These are phyloP conservation scores for Linnaemya vulpina DNA, from an alignment of 2,888 invertebrate genomes.

Conservation along the genomic window DNA sequence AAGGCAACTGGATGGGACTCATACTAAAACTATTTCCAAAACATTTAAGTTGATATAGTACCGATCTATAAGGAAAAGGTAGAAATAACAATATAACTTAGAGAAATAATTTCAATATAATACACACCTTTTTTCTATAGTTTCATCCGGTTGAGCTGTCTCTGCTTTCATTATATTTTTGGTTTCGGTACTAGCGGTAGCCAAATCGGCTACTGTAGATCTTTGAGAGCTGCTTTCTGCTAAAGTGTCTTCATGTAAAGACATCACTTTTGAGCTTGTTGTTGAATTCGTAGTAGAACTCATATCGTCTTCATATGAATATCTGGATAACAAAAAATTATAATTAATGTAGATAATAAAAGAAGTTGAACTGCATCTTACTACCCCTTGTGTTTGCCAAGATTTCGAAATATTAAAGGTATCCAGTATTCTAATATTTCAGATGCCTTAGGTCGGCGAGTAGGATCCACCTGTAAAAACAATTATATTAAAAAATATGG, in stretches of 20 bases:
- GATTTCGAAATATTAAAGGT: constrained; percentile 83
- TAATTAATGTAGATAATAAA: background rate
- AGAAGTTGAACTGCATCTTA: background rate
- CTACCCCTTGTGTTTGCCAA: constrained; percentile 82
- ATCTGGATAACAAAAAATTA: constrained; percentile 71
- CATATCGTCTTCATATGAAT: constrained; percentile 79
- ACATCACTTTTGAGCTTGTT: constrained; percentile 69
- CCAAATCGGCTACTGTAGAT: constrained; percentile 70
- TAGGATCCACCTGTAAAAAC: constrained; percentile 84
- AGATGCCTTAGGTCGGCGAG: constrained; percentile 86
- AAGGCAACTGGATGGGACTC: constrained; percentile 85
- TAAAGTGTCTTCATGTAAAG: constrained; percentile 55
- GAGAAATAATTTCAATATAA: background rate
- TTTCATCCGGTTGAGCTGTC: constrained; percentile 79
- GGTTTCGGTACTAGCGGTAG: constrained; percentile 80
- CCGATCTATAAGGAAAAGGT: constrained; percentile 80
- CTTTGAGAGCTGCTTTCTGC: constrained; percentile 56
- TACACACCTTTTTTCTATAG: constrained; percentile 79
- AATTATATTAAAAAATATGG: background rate
- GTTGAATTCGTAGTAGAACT: constrained; percentile 68
- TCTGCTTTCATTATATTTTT: constrained; percentile 81
- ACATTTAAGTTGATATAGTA: constrained; percentile 85
- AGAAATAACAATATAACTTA: too few relatives aligned
- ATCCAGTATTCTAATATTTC: constrained; percentile 85
- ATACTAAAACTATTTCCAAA: constrained; percentile 84